Evolutionary conservation across 2,888 invertebrate genomes (phyloP), one percentile per base, ranked within the genome.

Genomic region (Dascillus cervinus): DNA sequence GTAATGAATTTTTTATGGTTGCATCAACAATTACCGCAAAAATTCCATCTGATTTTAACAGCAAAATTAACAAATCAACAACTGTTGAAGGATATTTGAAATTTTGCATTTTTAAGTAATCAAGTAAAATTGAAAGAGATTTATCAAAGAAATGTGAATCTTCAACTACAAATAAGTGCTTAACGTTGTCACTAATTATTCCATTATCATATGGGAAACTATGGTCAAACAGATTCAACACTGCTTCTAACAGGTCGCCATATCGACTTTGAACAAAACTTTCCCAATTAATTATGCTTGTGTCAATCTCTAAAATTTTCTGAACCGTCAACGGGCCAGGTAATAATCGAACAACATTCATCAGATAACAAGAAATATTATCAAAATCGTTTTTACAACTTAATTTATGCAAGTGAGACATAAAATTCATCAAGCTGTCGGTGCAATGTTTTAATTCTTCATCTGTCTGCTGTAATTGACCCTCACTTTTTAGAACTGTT

Each of bases 301-400:
- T 41, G 57, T 85, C 83, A 2, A 70, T 41, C 19, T 66, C 64
- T 6, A 63, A 53, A n/a, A 83, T 58, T 54, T 76, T 79, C 54
- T 84, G 80, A 10, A 77, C 70, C 0, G 83, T 85, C 14, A 77
- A 50, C 0, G 75, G 71, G 4, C 77, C 77, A 3, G 71, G 71
- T 29, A 69, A 49, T 23, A 57, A 49, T 19, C 56, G 41, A 13
- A 58, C 34, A 3, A 72, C 31, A 6, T 54, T n/a, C n/a, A n/a
- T n/a, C n/a, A n/a, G n/a, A n/a, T n/a, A n/a, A n/a, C n/a, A n/a
- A n/a, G n/a, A n/a, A n/a, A n/a, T n/a, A n/a, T n/a, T n/a, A n/a
- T n/a, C n/a, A n/a, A n/a, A n/a, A n/a, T n/a, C n/a, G n/a, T n/a
- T n/a, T n/a, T n/a, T n/a, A n/a, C n/a, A n/a, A n/a, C n/a, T n/a